Conservation (phyloP, 2,113 vertebrate genomes). For the Psophia crepitans region DNA sequence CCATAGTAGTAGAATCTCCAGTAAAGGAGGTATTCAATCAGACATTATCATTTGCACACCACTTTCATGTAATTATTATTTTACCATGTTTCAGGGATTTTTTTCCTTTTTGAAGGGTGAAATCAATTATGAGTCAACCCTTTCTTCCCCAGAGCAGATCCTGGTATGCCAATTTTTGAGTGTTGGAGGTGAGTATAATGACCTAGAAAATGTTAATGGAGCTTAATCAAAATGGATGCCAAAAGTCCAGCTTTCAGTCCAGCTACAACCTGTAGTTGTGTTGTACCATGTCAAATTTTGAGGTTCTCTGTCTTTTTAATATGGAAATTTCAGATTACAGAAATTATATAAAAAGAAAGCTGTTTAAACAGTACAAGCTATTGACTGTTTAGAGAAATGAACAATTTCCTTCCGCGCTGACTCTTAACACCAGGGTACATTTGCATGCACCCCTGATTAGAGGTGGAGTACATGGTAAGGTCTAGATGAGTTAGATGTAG, state of each 20-base stretch:
- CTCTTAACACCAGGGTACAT: neutral
- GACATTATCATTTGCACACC: conserved; percentile 57
- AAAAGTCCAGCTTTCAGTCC: neutral
- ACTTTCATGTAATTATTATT: conserved; percentile 62
- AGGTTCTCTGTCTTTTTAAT: neutral
- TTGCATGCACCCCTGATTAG: neutral
- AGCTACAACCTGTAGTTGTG: neutral
- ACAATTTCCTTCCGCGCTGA: neutral
- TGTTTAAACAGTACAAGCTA: neutral
- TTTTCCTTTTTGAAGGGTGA: conserved; percentile 40
- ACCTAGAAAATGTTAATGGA: neutral
- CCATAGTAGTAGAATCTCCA: conserved; percentile 62
- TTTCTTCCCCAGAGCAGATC: neutral
- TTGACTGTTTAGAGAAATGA: neutral
- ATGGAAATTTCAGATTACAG: neutral
- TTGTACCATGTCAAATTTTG: neutral
- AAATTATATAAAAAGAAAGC: neutral
- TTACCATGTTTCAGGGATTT: conserved; percentile 32
- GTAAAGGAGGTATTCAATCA: conserved; percentile 68
- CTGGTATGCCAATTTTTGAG: neutral
- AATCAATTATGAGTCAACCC: conserved; percentile 5
- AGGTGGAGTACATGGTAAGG: neutral
- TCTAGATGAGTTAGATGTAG: neutral
- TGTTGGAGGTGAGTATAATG: neutral
- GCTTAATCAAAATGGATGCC: neutral